Conservation (phyloP, 2,797 vertebrate species). For the Enteromius trimaculatus region DNA sequence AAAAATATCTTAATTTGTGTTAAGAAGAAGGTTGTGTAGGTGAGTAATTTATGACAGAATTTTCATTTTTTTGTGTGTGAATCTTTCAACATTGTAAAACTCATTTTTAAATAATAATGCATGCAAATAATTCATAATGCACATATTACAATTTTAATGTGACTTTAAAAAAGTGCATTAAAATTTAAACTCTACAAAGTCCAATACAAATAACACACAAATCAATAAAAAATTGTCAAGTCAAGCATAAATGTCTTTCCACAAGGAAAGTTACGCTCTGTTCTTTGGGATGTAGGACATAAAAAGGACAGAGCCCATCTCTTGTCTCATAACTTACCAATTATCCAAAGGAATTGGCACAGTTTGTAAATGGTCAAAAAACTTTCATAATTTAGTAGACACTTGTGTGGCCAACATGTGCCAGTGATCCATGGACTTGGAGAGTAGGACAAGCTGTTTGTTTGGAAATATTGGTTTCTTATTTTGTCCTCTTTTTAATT, state of each 20-base stretch:
- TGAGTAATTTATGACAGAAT: too few species aligned
- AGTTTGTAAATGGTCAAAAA: background rate
- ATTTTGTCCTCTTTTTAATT: slow-evolving; percentile 29
- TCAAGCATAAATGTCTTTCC: background rate
- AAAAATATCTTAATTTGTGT: too few species aligned
- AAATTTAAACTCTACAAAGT: background rate
- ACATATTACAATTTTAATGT: background rate
- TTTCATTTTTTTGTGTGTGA: too few species aligned
- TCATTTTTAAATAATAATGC: background rate
- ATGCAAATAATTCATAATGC: background rate
- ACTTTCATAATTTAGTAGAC: background rate
- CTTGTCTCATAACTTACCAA: background rate
- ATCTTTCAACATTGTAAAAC: background rate
- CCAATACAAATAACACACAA: background rate
- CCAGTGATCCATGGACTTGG: background rate
- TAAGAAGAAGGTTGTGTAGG: too few species aligned
- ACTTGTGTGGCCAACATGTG: background rate
- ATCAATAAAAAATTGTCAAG: background rate
- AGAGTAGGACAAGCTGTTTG: slow-evolving; percentile 5
- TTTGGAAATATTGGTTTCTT: slow-evolving; percentile 13
- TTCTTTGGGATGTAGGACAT: background rate
- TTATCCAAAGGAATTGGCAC: background rate
- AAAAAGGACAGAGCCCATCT: background rate
- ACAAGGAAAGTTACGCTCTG: background rate
- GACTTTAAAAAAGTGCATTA: background rate